Evolutionary conservation across 2,113 vertebrate genomes (phyloP), one percentile per base, ranked within the genome.

Genomic region (Micromys minutus): DNA sequence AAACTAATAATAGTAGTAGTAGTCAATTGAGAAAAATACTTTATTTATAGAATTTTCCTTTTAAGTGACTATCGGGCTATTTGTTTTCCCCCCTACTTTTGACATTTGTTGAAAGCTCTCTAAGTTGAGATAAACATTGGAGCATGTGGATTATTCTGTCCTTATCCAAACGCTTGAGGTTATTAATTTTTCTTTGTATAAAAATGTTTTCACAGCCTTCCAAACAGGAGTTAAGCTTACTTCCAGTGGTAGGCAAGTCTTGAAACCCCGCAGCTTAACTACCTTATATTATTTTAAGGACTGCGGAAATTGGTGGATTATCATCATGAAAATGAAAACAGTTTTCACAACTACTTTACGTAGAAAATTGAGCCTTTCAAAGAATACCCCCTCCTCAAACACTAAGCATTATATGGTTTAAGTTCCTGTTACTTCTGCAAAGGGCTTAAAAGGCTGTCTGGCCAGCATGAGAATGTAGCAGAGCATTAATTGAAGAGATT

Each of bases 401-500:
- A 91, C 84, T 95, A 91, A 95, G 96, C 21, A 97, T 94, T 95
- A 97, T 97, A 96, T 95, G 91, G 86, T 92, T 98, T 97, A 97
- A 98, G 87, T 97, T 97, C 50, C 95, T 97, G 59, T 96, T 97
- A 97, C 96, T 98, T 98, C 77, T 92, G 67, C 97, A 96, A 97
- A 96, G 94, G 97, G 94, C 95, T 98, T 98, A 98, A 93, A 96
- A 31, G 90, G 76, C 94, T 97, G 91, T 93, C 93, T 97, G 97
- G 94, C 96, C 96, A 97, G 94, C 88, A 52, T 96, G 95, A 98
- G 95, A 97, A 98, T 94, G 92, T 75, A 97, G 57, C 4, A 5
- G 84, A 97, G 75, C 67, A 97, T 97, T 98, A 98, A 97, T 88
- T 97, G 97, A 98, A 97, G 94, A 98, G 97, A 97, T 96, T 93